Evolutionary conservation across 2,113 vertebrate genomes (phyloP), one percentile per base, ranked within the genome.

Genomic region (Daphoenositta chrysoptera): DNA sequence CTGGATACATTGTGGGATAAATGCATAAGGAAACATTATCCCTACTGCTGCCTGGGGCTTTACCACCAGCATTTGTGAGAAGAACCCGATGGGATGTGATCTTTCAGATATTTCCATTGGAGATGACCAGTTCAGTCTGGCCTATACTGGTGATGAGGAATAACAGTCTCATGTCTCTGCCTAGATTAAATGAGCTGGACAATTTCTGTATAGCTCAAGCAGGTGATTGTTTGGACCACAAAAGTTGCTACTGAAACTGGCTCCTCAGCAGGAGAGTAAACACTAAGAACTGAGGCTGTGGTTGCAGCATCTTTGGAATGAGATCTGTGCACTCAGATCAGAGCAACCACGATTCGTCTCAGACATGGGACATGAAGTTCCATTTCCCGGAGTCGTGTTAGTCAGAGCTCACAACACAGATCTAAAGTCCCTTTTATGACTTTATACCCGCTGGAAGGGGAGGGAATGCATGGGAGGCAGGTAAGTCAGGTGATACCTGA

Each of bases 321-420:
- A 81, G 28, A 37, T 31, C 44, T 60, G 24, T 33, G 45, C 1
- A 1, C 58, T 35, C 53, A 30, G 44, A 20, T 78, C 75, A 61
- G 16, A 57, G 35, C 39, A 60, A 51, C 69, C 7, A 22, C 1
- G 3, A 15, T 40, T 87, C 1, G 0, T 60, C n/a, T 78, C 69
- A 70, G 45, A 40, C 5, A 1, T 3, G 24, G 15, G 37, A 56
- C 13, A 10, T 13, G 28, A 61, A 42, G 37, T 57, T 83, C 0
- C 61, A 1, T 57, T 83, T 89, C 39, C n/a, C 40, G n/a, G 7
- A 64, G 30, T 4, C 0, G 0, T 28, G 22, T 44, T 39, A 72
- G 44, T 19, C 48, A 42, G n/a, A 44, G 21, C 51, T 86, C 37
- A 69, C 44, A 65, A 13, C 31, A 47, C 1, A 4, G 54, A 44